Evolutionary conservation across 2,113 vertebrate genomes (phyloP), one percentile per base, ranked within the genome.

Genomic region (Cebidichthys violaceus): DNA sequence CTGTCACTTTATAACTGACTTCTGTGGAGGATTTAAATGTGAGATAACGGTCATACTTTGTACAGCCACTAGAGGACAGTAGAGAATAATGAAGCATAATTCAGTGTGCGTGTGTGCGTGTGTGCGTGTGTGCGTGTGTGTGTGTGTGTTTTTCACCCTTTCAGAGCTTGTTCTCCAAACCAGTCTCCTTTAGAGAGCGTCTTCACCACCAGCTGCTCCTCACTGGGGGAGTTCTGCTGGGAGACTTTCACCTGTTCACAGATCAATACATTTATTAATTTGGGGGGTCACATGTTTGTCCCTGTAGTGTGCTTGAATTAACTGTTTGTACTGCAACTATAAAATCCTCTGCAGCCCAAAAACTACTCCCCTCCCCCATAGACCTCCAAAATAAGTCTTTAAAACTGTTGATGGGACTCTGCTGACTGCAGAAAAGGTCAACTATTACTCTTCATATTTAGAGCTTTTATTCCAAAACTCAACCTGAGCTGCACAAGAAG

Each of bases 151-250:
- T 35, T 57, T 89, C 64, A 95, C 95, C 95, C 95, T 82, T 95
- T 90, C 60, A 95, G 91, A 41, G 94, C 95, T 77, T 94, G 94
- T 81, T 95, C 95, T 67, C 95, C 95, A 35, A 95, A 95, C 94
- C 95, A 95, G 52, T 95, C 93, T 0, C 95, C 95, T 71, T 89
- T 89, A 8, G 82, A 77, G 2, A 95, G 92, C 1, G 77, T 91
- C 73, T 90, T 94, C 81, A 89, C 78, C 2, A 62, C 57, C 55
- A 72, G 62, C 73, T 84, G 82, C 79, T 95, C 90, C 9, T 91
- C 94, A 14, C 20, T 70, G 54, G 70, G 55, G 0, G 85, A 55
- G 50, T 88, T 88, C 77, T 94, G 92, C 79, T 93, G 92, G 1
- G 90, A 93, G 4, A 95, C 93, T 6, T 79, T 94, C 45, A 95